Evolutionary conservation across 2,113 vertebrate genomes (phyloP), one percentile per base, ranked within the genome.

Genomic region (Oreochromis niloticus): DNA sequence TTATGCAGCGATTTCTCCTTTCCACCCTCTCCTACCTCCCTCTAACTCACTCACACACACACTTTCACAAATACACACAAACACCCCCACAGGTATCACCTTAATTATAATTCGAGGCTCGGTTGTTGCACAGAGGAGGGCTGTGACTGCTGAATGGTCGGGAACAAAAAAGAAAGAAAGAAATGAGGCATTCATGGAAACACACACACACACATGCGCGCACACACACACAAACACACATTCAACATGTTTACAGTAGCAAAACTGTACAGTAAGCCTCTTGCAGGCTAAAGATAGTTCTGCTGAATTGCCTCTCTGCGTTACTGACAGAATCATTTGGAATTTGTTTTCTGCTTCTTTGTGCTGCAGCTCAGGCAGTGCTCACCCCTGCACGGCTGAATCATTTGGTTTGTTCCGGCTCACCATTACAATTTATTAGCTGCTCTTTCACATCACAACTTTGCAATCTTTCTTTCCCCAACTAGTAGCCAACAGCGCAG

Each of bases 241-340:
- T 66, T 78, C 22, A 46, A 3, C 48, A 57, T 75, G 89, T 91
- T 88, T 84, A 89, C 91, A 87, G 91, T 82, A 87, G 66, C 50
- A 71, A 66, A 86, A 85, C n/a, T 87, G 89, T 88, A 59, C 87
- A 79, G 85, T 90, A 66, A 89, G 88, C 88, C 79, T 61, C 68
- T 84, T 14, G 4, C 30, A 9, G 71, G 85, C 85, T 93, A 91
- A 91, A 94, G 81, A 92, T 89, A 90, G 88, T 81, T 92, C 9
- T 93, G 89, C 93, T 94, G 93, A 92, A 48, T 91, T 9, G 89
- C 52, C 36, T 80, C 43, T 52, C 17, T 66, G 59, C 27, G 78
- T 81, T 68, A 36, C 82, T 43, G 71, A 54, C 73, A 86, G 48
- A 81, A 88, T 82, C 79, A n/a, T 83, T 81, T 81, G 61, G 83